These are phyloP conservation scores for Psittacula cyanocephala DNA, from an alignment of 2,113 vertebrate species.

Conservation along the genomic window DNA sequence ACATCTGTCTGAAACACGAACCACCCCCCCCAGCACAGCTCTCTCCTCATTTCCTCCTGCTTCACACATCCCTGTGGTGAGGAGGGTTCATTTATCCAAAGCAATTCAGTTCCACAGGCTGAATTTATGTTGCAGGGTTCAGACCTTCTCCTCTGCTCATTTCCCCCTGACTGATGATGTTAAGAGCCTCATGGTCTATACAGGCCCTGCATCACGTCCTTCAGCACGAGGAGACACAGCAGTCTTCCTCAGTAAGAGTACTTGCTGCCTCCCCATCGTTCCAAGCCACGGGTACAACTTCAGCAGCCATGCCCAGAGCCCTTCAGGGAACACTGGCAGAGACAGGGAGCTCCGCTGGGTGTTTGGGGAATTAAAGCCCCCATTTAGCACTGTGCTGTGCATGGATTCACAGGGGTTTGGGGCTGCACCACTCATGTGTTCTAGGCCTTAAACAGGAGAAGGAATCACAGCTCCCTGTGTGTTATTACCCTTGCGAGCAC, in stretches of 20 bases:
- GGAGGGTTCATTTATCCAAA: too few relatives aligned
- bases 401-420: rapidly evolving
- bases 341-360: background rate
- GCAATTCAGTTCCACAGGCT: background rate
- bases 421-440: rapidly evolving
- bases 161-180: background rate
- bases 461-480: background rate
- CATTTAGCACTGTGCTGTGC: rapidly evolving
- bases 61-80: background rate
- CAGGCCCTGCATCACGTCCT: too few relatives aligned
- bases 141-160: too few relatives aligned
- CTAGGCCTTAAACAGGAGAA: rapidly evolving
- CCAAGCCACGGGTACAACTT: background rate
- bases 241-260: background rate
- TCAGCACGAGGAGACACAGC: rapidly evolving
- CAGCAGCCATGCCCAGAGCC: background rate
- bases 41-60: background rate
- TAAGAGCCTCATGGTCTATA: too few relatives aligned
- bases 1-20: background rate
- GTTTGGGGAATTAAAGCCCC: background rate
- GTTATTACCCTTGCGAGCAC: background rate
- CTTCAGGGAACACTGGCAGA: rapidly evolving
- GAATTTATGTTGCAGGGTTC: background rate
- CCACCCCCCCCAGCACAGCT: background rate
- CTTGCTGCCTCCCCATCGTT: background rate